Evolutionary conservation across 1,140 invertebrate genomes (phyloP).

Genomic region (Helicoverpa armigera): DNA sequence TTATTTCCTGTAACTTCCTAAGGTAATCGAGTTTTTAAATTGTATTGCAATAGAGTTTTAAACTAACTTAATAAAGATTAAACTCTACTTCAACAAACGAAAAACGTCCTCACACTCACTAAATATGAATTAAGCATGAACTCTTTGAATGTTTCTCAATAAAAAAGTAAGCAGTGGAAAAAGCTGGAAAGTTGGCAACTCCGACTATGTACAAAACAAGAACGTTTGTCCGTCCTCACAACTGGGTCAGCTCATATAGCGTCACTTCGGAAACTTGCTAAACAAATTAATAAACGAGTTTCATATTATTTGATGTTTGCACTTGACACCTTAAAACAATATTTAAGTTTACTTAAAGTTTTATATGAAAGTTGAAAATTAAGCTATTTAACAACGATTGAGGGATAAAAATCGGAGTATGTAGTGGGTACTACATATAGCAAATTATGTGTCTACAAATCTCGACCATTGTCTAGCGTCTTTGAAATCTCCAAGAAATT

Average conservation of each 20-base stretch:
- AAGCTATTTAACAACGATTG: too few species aligned
- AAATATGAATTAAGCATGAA: not conserved
- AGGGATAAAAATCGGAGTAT: too few species aligned
- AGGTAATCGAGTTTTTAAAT: not conserved
- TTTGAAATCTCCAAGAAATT: too few species aligned
- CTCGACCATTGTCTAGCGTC: too few species aligned
- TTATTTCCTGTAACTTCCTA: not conserved
- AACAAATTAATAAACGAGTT: not conserved
- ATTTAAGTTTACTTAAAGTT: too few species aligned
- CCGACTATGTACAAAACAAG: conserved; percentile 5
- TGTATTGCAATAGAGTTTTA: not conserved
- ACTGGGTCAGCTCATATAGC: conserved; percentile 29
- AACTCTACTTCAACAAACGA: not conserved
- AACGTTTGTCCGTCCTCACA: not conserved
- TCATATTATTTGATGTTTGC: not conserved
- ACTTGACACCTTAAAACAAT: too few species aligned
- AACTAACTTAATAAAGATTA: too few species aligned
- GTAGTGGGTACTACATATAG: too few species aligned
- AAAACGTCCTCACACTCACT: not conserved
- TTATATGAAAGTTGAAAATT: too few species aligned
- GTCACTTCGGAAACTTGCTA: not conserved
- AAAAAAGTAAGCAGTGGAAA: not conserved
- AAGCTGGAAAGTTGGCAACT: not conserved
- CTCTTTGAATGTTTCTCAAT: not conserved
- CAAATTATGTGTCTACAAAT: too few species aligned